A percentile compares a stretch with the other conserved stretches of the same genome.
Evolutionary conservation across 2,113 vertebrate species (phyloP).

Genomic region (Cairina moschata): DNA sequence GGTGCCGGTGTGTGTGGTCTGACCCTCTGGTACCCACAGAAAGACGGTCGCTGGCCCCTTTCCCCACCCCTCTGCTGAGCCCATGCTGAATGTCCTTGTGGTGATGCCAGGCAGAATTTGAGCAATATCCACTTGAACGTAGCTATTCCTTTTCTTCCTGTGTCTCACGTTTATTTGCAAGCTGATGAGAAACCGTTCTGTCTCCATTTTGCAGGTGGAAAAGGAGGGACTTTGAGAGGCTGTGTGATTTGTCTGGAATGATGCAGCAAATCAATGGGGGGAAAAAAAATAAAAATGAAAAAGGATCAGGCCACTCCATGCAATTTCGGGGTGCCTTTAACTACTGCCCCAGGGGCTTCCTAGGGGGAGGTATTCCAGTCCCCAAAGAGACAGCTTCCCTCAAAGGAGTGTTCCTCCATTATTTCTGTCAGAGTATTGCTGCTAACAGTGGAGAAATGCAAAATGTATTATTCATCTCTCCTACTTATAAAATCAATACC

Average conservation of each 20-base stretch:
- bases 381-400: neutral
- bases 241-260: neutral
- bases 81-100: fast-evolving
- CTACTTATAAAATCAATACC: conserved; percentile 62
- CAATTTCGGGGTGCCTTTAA: conserved; percentile 6
- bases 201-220: neutral
- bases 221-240: neutral
- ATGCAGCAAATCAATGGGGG: conserved; percentile 4
- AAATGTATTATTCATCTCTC: conserved; percentile 68
- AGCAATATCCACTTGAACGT: too few species aligned
- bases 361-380: neutral
- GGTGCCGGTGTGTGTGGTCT: neutral
- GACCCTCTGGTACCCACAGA: neutral
- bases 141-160: neutral
- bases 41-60: neutral
- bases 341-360: neutral
- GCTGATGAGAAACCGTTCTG: neutral
- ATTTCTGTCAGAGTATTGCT: conserved; percentile 41
- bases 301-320: neutral
- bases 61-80: neutral
- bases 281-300: conserved; percentile 14
- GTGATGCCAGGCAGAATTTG: neutral
- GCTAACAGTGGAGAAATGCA: conserved; percentile 25
- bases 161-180: neutral
- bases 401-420: neutral